phyloP scores from a whole-genome alignment of 2,113 vertebrate genomes.

The Gymnarchus niloticus region DNA sequence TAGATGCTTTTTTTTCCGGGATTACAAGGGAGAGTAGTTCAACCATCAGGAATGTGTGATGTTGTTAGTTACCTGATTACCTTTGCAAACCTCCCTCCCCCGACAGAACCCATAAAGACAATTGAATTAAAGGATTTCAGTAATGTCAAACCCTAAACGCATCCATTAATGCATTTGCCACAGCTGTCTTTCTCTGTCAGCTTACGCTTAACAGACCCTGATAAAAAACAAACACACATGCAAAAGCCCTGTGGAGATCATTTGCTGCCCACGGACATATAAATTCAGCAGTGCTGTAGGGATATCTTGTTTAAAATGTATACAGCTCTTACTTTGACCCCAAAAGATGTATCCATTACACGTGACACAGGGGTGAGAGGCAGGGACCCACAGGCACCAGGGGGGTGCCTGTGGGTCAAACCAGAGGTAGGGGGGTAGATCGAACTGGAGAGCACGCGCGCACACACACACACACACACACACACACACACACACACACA shows the following conservation, averaged over 20 bases:
- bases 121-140: slow-evolving; percentile 14
- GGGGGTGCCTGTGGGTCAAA: too few species aligned
- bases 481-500: too few species aligned
- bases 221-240: background rate
- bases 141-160: background rate
- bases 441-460: too few species aligned
- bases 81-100: background rate
- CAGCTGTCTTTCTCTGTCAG: background rate
- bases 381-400: background rate
- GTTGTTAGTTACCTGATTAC: background rate
- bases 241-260: background rate
- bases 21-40: background rate
- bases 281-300: background rate
- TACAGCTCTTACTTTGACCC: background rate
- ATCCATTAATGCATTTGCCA: background rate
- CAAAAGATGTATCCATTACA: background rate
- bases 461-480: too few species aligned
- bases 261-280: background rate
- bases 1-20: background rate
- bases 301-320: background rate
- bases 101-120: background rate
- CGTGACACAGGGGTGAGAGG: background rate
- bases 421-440: background rate
- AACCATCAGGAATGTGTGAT: background rate
- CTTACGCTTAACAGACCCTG: background rate